Percentiles rank a stretch among this genome's conserved stretches.
These are phyloP conservation scores for Albula goreensis DNA, from an alignment of 2,113 vertebrate genomes.

Conservation along the genomic window DNA sequence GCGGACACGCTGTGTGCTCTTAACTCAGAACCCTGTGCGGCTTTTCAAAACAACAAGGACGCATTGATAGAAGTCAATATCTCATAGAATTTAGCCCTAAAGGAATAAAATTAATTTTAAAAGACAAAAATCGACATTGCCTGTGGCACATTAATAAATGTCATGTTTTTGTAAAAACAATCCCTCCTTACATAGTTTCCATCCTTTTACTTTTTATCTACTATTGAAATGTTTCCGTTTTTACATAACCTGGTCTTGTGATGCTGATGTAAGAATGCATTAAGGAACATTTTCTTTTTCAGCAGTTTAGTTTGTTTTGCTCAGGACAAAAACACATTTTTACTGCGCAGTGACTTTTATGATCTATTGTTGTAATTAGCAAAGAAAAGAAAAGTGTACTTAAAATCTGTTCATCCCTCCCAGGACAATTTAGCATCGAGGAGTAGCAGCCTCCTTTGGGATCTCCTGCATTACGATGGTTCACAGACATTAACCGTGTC, in stretches of 20 bases:
- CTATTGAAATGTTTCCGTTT: slow-evolving; percentile 10
- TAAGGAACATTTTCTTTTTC: neutral
- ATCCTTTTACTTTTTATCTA: slow-evolving; percentile 16
- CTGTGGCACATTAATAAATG: slow-evolving; percentile 22
- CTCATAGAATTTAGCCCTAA: slow-evolving; percentile 12
- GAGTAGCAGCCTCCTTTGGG: slow-evolving; percentile 35
- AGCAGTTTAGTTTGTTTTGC: neutral
- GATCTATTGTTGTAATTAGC: neutral
- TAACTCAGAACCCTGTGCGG: neutral
- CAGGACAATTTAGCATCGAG: slow-evolving; percentile 31
- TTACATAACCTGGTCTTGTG: slow-evolving; percentile 48
- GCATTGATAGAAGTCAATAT: slow-evolving; percentile 36
- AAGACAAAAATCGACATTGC: neutral
- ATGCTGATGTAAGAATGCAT: slow-evolving; percentile 1
- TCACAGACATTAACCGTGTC: slow-evolving; percentile 19
- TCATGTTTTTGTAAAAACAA: slow-evolving; percentile 35
- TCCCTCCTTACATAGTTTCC: slow-evolving; percentile 19
- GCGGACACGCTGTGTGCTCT: neutral
- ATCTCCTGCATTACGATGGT: slow-evolving; percentile 34
- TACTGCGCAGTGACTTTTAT: neutral
- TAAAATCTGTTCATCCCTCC: slow-evolving; percentile 5
- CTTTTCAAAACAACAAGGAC: slow-evolving; percentile 31
- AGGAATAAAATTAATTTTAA: slow-evolving; percentile 30
- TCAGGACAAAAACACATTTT: no score
- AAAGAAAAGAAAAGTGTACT: neutral